Percentiles rank a stretch among this genome's conserved stretches.
phyloP scores from a whole-genome alignment of 2,113 vertebrate species.

The Muntiacus muntjak region DNA sequence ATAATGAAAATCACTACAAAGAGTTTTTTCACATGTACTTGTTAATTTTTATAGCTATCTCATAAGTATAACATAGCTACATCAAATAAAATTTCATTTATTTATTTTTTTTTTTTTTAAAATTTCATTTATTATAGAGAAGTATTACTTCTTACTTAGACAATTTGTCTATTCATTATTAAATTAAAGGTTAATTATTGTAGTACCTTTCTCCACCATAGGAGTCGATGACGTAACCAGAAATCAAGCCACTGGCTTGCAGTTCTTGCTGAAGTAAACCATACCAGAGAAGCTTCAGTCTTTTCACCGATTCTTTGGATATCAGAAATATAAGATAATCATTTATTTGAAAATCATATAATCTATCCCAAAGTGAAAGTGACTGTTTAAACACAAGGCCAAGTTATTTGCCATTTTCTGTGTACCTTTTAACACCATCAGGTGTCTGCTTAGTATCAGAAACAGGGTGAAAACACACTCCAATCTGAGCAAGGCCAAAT shows the following conservation, averaged over 20 bases:
- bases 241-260: slow-evolving; percentile 96
- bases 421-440: slow-evolving; percentile 72
- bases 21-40: not conserved
- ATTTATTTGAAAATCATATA: slow-evolving; percentile 67
- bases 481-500: slow-evolving; percentile 91
- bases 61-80: not conserved
- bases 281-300: slow-evolving; percentile 88
- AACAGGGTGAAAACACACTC: slow-evolving; percentile 86
- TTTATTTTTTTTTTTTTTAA: too few relatives aligned
- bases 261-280: slow-evolving; percentile 94
- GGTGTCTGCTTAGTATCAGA: slow-evolving; percentile 25
- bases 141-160: not conserved
- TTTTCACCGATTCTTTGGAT: slow-evolving; percentile 86
- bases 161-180: not conserved
- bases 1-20: not conserved
- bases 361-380: slow-evolving; percentile 1
- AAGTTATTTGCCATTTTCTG: not conserved
- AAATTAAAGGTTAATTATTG: not conserved
- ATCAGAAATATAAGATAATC: slow-evolving; percentile 75
- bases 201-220: slow-evolving; percentile 96
- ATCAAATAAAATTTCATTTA: not conserved
- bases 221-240: slow-evolving; percentile 92
- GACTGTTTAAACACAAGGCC: not conserved
- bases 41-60: not conserved
- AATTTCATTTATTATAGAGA: not conserved